Percentiles rank a stretch among this genome's conserved stretches.
These are phyloP conservation scores for Orthosia cruda DNA, from an alignment of 2,888 invertebrate genomes.

Conservation along the genomic window DNA sequence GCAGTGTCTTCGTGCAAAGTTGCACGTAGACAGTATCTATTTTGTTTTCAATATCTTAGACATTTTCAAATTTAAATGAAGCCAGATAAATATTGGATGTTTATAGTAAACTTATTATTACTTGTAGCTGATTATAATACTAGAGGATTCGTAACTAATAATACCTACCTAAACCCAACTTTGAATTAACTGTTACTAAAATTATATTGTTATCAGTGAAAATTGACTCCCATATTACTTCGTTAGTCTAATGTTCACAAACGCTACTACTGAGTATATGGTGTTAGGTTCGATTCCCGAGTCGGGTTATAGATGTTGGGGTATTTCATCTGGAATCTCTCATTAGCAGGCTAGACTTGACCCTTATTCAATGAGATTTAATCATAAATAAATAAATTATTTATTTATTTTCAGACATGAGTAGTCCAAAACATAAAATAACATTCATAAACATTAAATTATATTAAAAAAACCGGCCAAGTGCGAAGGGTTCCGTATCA, in stretches of 20 bases:
- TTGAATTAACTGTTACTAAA: background rate
- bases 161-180: background rate
- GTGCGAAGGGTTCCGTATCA: too few species aligned
- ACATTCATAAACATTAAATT: too few species aligned
- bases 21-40: background rate
- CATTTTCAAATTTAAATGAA: background rate
- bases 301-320: background rate
- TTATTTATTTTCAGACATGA: too few species aligned
- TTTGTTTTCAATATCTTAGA: background rate
- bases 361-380: background rate
- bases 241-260: background rate
- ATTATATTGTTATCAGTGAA: background rate
- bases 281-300: background rate
- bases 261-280: background rate
- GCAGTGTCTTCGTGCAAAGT: conserved; percentile 3
- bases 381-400: too few species aligned
- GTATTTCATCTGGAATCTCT: too few species aligned
- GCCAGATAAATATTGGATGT: background rate
- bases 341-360: too few species aligned
- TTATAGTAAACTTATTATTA: background rate
- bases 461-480: too few species aligned
- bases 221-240: background rate
- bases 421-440: too few species aligned
- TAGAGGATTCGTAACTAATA: background rate
- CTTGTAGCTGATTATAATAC: background rate